Evolutionary conservation across 2,888 invertebrate species (phyloP).

Genomic region (Pegoplata infirma): DNA sequence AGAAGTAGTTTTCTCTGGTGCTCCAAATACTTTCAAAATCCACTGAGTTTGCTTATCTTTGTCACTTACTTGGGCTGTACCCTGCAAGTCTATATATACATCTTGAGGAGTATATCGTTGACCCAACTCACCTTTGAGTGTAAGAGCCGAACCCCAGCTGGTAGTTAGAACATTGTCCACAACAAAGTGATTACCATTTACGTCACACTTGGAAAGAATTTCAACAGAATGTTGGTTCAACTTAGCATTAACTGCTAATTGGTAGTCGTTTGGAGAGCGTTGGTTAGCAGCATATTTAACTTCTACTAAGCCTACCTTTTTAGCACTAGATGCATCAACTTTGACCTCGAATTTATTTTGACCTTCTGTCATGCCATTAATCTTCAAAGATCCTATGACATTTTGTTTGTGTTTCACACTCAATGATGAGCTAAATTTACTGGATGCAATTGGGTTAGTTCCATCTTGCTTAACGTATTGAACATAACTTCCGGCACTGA

Average conservation of each 20-base stretch:
- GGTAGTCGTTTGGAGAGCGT: conserved; percentile 77
- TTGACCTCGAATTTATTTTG: conserved; percentile 78
- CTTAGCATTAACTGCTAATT: conserved; percentile 81
- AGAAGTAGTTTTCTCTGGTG: conserved; percentile 76
- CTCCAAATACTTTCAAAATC: conserved; percentile 69
- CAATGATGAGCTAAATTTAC: conserved; percentile 66
- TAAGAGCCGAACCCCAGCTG: conserved; percentile 73
- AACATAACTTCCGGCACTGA: conserved; percentile 56
- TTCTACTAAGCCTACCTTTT: conserved; percentile 80
- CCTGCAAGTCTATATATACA: conserved; percentile 72
- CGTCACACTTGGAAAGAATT: conserved; percentile 69
- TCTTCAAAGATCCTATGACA: conserved; percentile 68
- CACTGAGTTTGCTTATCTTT: conserved; percentile 72
- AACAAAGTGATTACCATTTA: conserved; percentile 74
- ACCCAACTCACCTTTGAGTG: conserved; percentile 73
- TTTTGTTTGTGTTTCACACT: conserved; percentile 65
- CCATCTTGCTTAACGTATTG: conserved; percentile 64
- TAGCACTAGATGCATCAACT: conserved; percentile 80
- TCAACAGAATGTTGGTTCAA: conserved; percentile 74
- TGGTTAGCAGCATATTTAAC: conserved; percentile 78
- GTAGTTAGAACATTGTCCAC: conserved; percentile 71
- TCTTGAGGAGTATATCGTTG: conserved; percentile 72
- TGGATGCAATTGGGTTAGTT: conserved; percentile 52
- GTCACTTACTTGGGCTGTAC: conserved; percentile 67
- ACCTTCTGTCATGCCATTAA: conserved; percentile 78